Conservation (phyloP, 1,140 invertebrate genomes). For the Lepidotrigona ventralis region DNA sequence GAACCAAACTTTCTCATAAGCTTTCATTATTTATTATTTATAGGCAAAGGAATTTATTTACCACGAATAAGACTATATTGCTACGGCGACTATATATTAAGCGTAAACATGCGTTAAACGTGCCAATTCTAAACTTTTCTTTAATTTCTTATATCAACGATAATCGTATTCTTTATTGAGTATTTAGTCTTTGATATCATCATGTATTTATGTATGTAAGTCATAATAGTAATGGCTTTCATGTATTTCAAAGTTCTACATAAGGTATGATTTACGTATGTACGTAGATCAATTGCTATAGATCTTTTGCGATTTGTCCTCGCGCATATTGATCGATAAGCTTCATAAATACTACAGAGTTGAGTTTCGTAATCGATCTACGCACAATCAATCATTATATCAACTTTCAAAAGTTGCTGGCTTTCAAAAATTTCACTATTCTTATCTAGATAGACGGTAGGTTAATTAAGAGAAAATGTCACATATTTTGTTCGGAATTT, state of each 20-base stretch:
- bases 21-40: conserved; percentile 47
- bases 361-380: conserved; percentile 5
- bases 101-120: conserved; percentile 32
- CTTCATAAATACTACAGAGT: neutral
- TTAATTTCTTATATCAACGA: neutral
- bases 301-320: conserved; percentile 4
- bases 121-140: conserved; percentile 34
- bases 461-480: conserved; percentile 1
- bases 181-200: neutral
- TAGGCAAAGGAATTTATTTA: conserved; percentile 42
- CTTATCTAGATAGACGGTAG: neutral
- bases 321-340: neutral
- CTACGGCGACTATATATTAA: neutral
- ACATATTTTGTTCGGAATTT: neutral
- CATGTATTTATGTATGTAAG: neutral
- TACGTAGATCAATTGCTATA: neutral
- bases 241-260: neutral
- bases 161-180: neutral
- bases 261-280: no score
- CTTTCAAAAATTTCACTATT: conserved; percentile 28
- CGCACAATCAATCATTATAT: conserved; percentile 1
- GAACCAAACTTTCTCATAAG: conserved; percentile 50
- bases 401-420: neutral
- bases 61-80: neutral
- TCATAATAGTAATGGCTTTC: neutral